phyloP scores from a whole-genome alignment of 2,888 invertebrate genomes.

The Carabus problematicus region DNA sequence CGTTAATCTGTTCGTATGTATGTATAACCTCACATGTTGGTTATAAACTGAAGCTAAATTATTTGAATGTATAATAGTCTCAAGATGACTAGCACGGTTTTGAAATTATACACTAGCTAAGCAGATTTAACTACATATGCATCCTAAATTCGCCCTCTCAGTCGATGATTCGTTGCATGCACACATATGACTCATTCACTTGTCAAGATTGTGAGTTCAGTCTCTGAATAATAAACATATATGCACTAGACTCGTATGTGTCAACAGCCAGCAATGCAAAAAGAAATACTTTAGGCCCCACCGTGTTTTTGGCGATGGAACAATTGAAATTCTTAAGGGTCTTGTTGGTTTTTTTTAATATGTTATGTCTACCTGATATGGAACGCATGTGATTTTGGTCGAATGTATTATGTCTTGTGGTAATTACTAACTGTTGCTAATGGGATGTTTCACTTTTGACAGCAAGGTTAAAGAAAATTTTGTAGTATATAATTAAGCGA shows the following conservation, averaged over 20 bases:
- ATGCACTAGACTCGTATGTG: conserved; percentile 15
- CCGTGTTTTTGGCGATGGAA: conserved; percentile 22
- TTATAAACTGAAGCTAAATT: not conserved
- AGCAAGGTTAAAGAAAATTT: too few relatives aligned
- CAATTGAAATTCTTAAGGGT: conserved; percentile 26
- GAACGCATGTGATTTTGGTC: not conserved
- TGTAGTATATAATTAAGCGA: too few relatives aligned
- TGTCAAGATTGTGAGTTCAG: conserved; percentile 3
- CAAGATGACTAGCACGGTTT: not conserved
- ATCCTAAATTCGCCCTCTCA: too few relatives aligned
- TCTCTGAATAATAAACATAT: conserved; percentile 26
- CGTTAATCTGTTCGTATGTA: too few relatives aligned
- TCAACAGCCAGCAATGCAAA: conserved; percentile 18
- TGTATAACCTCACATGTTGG: too few relatives aligned
- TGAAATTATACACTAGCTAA: too few relatives aligned
- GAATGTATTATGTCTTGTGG: too few relatives aligned
- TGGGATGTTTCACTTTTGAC: too few relatives aligned
- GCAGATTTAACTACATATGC: too few relatives aligned
- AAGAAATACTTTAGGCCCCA: conserved; percentile 16
- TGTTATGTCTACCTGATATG: conserved; percentile 19
- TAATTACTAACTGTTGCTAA: too few relatives aligned
- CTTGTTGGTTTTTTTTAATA: conserved; percentile 11
- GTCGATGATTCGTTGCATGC: conserved; percentile 1
- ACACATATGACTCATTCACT: conserved; percentile 25
- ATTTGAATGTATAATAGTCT: not conserved